Conservation (phyloP, 2,113 vertebrate genomes). For the Egretta garzetta region DNA sequence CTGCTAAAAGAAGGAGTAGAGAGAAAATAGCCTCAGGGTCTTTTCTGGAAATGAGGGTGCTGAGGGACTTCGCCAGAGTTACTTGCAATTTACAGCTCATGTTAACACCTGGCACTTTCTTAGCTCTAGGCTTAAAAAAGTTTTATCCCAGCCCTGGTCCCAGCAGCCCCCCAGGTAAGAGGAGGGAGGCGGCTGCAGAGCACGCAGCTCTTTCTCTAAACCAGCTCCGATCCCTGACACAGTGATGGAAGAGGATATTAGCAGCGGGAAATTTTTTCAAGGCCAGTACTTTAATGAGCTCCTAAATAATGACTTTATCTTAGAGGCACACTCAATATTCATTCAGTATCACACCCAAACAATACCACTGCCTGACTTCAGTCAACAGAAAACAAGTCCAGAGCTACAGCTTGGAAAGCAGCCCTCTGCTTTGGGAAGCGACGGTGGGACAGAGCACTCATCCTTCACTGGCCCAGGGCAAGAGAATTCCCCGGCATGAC, state of each 20-base stretch:
- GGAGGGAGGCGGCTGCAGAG: rapidly evolving
- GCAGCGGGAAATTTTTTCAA: slow-evolving; percentile 48
- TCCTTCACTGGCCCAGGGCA: rapidly evolving
- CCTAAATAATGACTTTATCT: slow-evolving; percentile 70
- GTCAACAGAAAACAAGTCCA: neutral
- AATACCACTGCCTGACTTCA: neutral
- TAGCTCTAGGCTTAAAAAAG: neutral
- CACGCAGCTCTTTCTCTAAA: neutral
- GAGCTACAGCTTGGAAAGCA: neutral
- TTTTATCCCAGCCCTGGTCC: neutral
- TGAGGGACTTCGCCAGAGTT: neutral
- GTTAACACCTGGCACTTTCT: neutral
- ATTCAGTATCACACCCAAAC: neutral
- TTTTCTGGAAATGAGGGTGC: neutral
- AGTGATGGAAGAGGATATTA: slow-evolving; percentile 70
- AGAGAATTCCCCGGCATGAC: rapidly evolving
- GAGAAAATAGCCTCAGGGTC: neutral
- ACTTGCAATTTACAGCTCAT: neutral
- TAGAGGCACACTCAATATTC: slow-evolving; percentile 34
- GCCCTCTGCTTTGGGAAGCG: neutral
- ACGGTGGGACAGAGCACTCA: neutral
- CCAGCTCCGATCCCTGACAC: neutral
- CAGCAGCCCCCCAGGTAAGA: neutral
- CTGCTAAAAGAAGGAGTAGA: neutral
- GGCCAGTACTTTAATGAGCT: slow-evolving; percentile 59